Evolutionary conservation across 1,140 invertebrate species (phyloP).

Genomic region (Zaprionus ghesquierei): DNA sequence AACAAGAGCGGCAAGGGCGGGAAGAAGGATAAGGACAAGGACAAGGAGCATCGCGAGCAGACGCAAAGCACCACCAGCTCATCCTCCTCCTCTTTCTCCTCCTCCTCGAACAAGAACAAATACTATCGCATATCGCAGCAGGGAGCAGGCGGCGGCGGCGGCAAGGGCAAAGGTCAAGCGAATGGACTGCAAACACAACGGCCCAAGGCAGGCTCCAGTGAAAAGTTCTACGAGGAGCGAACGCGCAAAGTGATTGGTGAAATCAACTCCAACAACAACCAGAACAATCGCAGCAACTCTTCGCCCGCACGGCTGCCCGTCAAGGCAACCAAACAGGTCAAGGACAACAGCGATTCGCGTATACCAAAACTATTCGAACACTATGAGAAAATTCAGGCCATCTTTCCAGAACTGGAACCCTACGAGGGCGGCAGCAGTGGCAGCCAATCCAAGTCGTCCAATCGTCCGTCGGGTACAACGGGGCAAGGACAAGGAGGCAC

Average conservation of each 20-base stretch:
- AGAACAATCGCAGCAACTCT: slow-evolving; percentile 23
- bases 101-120: slow-evolving; percentile 57
- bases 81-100: slow-evolving; percentile 8
- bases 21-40: slow-evolving; percentile 32
- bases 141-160: slow-evolving; percentile 35
- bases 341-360: slow-evolving; percentile 82
- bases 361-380: slow-evolving; percentile 89
- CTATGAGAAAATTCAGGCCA: slow-evolving; percentile 89
- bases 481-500: not conserved
- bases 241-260: slow-evolving; percentile 71
- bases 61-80: slow-evolving; percentile 28
- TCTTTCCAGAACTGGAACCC: slow-evolving; percentile 88
- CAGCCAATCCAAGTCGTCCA: not conserved
- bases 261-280: slow-evolving; percentile 26
- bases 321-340: slow-evolving; percentile 85
- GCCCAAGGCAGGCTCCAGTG: slow-evolving; percentile 57
- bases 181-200: slow-evolving; percentile 57
- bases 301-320: slow-evolving; percentile 59
- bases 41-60: slow-evolving; percentile 21
- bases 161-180: slow-evolving; percentile 47
- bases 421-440: slow-evolving; percentile 51
- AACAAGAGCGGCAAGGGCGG: slow-evolving; percentile 43
- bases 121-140: slow-evolving; percentile 72
- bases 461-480: not conserved
- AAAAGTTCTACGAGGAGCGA: slow-evolving; percentile 64